Conservation (phyloP, 2,113 vertebrate genomes). For the Atherinomorus stipes region DNA sequence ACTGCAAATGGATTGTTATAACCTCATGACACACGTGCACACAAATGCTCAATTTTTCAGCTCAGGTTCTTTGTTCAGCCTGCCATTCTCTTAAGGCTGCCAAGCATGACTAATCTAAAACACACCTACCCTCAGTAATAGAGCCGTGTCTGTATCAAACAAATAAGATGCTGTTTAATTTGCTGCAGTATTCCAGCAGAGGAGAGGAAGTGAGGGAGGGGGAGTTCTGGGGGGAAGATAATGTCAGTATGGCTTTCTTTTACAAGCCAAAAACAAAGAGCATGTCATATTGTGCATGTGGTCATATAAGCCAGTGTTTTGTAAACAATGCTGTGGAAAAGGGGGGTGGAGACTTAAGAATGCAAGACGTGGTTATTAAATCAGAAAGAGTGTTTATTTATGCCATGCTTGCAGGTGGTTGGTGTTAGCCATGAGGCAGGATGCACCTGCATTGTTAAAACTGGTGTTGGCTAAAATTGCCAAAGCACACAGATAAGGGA, state of each 20-base stretch:
- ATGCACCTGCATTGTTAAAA: constrained; percentile 74
- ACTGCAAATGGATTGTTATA: constrained; percentile 64
- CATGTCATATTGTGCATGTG: constrained; percentile 50
- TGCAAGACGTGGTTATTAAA: constrained; percentile 44
- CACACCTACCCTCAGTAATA: constrained; percentile 76
- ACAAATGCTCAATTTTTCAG: constrained; percentile 27
- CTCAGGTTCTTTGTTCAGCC: constrained; percentile 73
- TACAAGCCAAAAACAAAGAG: constrained; percentile 43
- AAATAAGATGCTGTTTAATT: constrained; percentile 72
- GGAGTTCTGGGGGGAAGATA: constrained; percentile 36
- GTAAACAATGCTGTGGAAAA: constrained; percentile 52
- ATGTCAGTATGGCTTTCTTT: constrained; percentile 49
- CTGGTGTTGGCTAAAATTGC: constrained; percentile 32
- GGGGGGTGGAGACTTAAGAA: constrained; percentile 34
- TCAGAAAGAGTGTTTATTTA: constrained; percentile 37
- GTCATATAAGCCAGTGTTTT: constrained; percentile 49
- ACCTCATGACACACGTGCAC: constrained; percentile 23
- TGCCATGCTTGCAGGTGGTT: constrained; percentile 35
- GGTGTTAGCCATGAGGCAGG: constrained; percentile 42
- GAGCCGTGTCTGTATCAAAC: constrained; percentile 57
- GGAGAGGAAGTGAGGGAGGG: constrained; percentile 9
- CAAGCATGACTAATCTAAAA: constrained; percentile 82
- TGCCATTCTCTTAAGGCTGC: constrained; percentile 63
- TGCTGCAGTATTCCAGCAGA: constrained; percentile 62
- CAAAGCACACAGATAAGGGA: not conserved